These are phyloP conservation scores for Ophioninae sp. DNA, from an alignment of 2,888 invertebrate genomes.

Conservation along the genomic window DNA sequence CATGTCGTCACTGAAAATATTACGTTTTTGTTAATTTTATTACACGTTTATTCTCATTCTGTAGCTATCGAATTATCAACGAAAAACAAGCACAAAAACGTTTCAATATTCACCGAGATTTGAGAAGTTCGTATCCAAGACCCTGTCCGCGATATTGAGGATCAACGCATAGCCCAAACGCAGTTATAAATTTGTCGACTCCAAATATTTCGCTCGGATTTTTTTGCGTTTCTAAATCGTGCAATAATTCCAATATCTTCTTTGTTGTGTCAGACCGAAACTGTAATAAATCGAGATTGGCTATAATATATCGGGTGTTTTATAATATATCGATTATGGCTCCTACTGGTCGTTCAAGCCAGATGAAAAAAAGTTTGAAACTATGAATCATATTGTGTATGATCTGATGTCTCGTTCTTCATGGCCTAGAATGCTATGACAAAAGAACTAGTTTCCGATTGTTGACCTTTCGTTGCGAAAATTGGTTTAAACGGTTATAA, in stretches of 20 bases:
- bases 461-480: no score
- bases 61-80: not conserved
- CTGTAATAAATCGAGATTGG: slow-evolving; percentile 23
- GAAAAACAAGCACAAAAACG: not conserved
- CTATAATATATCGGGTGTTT: not conserved
- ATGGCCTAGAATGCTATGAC: no score
- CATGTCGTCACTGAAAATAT: slow-evolving; percentile 66
- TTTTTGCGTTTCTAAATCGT: slow-evolving; percentile 35
- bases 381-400: not conserved
- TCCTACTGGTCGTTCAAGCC: not conserved
- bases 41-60: not conserved
- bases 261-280: slow-evolving; percentile 12
- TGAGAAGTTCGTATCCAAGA: slow-evolving; percentile 70
- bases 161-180: slow-evolving; percentile 76
- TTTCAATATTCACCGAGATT: slow-evolving; percentile 69
- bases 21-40: not conserved
- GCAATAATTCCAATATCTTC: slow-evolving; percentile 58
- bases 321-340: no score
- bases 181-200: slow-evolving; percentile 73
- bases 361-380: not conserved
- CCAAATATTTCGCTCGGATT: slow-evolving; percentile 66
- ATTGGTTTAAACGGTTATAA: no score
- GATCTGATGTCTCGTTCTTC: no score
- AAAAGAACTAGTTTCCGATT: no score
- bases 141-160: slow-evolving; percentile 76